Percentiles rank a stretch among this genome's conserved stretches.
These are phyloP conservation scores for Apodemia mormo DNA, from an alignment of 2,888 invertebrate species.

Conservation along the genomic window DNA sequence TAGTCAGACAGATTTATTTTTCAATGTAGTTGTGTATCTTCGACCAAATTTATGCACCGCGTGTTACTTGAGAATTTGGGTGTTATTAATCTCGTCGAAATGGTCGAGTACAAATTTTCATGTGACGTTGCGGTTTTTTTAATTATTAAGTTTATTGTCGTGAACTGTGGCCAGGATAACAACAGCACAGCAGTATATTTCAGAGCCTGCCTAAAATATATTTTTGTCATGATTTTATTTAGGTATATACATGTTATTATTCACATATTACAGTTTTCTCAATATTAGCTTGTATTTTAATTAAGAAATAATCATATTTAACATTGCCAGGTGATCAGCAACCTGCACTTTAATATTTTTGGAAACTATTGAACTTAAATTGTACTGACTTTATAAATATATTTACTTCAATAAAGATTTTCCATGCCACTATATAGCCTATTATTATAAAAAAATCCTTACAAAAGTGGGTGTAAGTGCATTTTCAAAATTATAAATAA, in stretches of 20 bases:
- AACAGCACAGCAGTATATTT: constrained; percentile 77
- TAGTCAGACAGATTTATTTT: constrained; percentile 48
- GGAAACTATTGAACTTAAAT: constrained; percentile 84
- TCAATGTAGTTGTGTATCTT: constrained; percentile 75
- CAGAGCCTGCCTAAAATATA: constrained; percentile 82
- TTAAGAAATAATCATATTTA: constrained; percentile 83
- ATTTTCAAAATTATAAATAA: too few relatives aligned
- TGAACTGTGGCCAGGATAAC: constrained; percentile 79
- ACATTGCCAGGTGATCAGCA: constrained; percentile 83
- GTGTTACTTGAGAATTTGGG: constrained; percentile 67
- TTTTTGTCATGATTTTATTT: constrained; percentile 83
- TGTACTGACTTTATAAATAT: constrained; percentile 84
- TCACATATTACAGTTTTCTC: constrained; percentile 83
- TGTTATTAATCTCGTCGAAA: constrained; percentile 55
- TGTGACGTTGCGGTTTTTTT: constrained; percentile 64
- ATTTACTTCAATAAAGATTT: constrained; percentile 84
- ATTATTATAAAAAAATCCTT: constrained; percentile 45
- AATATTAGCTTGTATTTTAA: constrained; percentile 83
- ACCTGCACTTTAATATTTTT: constrained; percentile 84
- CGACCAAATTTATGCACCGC: constrained; percentile 69
- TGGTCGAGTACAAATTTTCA: constrained; percentile 64
- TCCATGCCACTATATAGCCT: constrained; percentile 75
- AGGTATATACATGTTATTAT: constrained; percentile 82
- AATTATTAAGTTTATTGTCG: constrained; percentile 75
- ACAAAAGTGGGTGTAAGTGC: not conserved